phyloP scores from a whole-genome alignment of 2,113 vertebrate genomes.

The Aramus guarauna region DNA sequence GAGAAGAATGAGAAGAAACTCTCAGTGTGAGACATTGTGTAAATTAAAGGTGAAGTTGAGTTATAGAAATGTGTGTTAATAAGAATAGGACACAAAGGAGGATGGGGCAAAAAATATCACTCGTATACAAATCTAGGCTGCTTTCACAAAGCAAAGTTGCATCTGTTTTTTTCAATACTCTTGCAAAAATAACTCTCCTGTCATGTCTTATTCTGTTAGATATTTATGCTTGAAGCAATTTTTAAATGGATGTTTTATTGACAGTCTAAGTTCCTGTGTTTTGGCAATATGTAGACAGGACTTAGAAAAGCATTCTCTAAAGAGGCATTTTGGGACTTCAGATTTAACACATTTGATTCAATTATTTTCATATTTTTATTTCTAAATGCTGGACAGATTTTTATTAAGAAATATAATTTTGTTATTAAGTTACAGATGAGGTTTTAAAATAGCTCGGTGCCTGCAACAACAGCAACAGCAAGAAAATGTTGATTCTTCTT shows the following conservation, averaged over 20 bases:
- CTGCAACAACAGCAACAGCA: background rate
- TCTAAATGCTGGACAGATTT: constrained; percentile 1
- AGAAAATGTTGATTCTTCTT: background rate
- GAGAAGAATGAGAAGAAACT: background rate
- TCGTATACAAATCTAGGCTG: background rate
- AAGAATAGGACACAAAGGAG: background rate
- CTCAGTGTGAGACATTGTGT: background rate
- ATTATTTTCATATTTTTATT: constrained; percentile 1
- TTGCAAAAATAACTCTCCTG: background rate
- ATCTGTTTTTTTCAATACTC: background rate
- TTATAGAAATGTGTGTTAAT: background rate
- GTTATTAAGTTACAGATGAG: background rate
- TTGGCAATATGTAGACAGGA: background rate
- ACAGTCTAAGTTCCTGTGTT: background rate
- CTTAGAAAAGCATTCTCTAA: constrained; percentile 3
- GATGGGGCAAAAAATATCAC: background rate
- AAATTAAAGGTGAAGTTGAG: background rate
- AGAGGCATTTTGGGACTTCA: background rate
- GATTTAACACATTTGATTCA: background rate
- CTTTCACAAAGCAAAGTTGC: background rate
- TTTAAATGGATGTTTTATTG: constrained; percentile 18
- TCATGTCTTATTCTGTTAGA: constrained; percentile 16
- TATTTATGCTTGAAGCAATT: constrained; percentile 1
- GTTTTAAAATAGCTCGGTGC: background rate
- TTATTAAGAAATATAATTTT: background rate